Evolutionary conservation across 2,113 vertebrate species (phyloP), one percentile per base, ranked within the genome.

Genomic region (Ophiodon elongatus): DNA sequence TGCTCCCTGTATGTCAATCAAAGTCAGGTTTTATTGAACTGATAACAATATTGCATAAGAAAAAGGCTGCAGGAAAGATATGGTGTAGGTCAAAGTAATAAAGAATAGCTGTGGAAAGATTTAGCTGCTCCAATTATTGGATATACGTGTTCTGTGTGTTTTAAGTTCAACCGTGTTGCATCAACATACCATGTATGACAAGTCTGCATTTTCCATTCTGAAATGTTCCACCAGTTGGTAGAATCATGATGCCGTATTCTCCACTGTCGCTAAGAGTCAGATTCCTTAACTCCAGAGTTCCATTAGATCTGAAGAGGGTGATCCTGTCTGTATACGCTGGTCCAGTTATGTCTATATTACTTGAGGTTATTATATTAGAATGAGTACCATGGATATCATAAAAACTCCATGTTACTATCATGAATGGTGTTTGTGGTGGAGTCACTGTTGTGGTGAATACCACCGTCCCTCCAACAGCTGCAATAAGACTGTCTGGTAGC

Each of bases 201-300:
- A 91, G 79, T 23, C 0, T 69, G 45, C 64, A 81, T 13, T 1
- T 52, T 63, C 89, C 83, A 1, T 0, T 68, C 15, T 11, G n/a
- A 0, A 13, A 11, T 15, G 0, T 2, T 29, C 0, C 83, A 4
- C 0, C 35, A 14, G 0, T 0, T 1, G 57, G 9, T 3, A 31
- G 1, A 11, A 89, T 2, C 2, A 0, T 33, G 3, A 93, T 57
- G 10, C 0, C 19, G 74, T 93, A 93, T 37, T 15, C 3, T 79
- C 93, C 91, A 33, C 0, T 23, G 67, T 94, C 92, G 4, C 0
- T 50, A 8, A 82, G 2, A 8, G 19, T 35, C 69, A 93, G 52
- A 56, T 75, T 76, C 19, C 75, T 72, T 65, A 92, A 85, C 80
- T 86, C 82, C 84, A 93, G 84, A 82, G 91, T 86, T 63, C 73